These are phyloP conservation scores for Cuniculus paca DNA, from an alignment of 2,797 vertebrate genomes.

Conservation along the genomic window DNA sequence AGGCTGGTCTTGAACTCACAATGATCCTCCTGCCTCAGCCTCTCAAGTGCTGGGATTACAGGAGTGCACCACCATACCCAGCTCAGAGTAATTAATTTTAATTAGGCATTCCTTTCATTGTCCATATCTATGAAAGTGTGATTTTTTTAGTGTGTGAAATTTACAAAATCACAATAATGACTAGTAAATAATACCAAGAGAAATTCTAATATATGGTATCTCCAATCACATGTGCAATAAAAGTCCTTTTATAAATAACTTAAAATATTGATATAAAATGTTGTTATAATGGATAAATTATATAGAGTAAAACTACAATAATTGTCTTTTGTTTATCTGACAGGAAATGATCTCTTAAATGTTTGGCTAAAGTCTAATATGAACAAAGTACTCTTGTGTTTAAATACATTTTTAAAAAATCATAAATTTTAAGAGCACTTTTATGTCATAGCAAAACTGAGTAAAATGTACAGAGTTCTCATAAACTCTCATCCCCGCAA, in stretches of 20 bases:
- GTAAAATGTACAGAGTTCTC: neutral
- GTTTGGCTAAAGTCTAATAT: conserved; percentile 16
- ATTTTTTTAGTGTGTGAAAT: conserved; percentile 31
- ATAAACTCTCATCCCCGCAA: neutral
- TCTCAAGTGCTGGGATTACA: no score
- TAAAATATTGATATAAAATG: conserved; percentile 42
- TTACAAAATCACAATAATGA: conserved; percentile 50
- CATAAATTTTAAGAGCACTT: conserved; percentile 42
- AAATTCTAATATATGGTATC: neutral
- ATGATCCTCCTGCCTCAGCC: no score
- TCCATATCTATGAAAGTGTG: conserved; percentile 32
- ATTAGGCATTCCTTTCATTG: conserved; percentile 31
- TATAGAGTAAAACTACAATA: neutral
- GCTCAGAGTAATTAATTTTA: conserved; percentile 51
- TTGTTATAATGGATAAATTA: conserved; percentile 9
- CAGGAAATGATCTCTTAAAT: conserved; percentile 49
- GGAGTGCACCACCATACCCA: no score
- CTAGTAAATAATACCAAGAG: conserved; percentile 26
- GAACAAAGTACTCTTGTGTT: neutral
- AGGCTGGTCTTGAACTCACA: no score
- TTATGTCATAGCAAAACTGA: conserved; percentile 54
- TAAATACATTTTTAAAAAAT: neutral
- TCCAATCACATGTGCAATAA: neutral
- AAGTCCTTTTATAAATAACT: neutral
- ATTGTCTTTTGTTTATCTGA: conserved; percentile 46